Evolutionary conservation across 2,888 invertebrate species (phyloP).

Genomic region (Perithous albicinctus): DNA sequence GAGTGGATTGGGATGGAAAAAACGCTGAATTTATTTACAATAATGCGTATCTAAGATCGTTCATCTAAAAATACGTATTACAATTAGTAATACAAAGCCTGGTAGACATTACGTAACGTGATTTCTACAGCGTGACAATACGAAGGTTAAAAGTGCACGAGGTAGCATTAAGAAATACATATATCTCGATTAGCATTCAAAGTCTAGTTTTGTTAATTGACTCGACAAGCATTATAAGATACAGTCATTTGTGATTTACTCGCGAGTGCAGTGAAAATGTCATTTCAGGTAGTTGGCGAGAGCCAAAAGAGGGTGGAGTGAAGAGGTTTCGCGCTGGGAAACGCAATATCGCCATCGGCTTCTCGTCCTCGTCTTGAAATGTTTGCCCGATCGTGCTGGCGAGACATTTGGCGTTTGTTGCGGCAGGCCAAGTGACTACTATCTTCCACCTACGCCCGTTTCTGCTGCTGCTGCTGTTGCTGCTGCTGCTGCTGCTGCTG

Average conservation of each 20-base stretch:
- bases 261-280: conserved; percentile 50
- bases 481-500: too few species aligned
- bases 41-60: too few species aligned
- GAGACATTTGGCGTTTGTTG: conserved; percentile 66
- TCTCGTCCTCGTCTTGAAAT: conserved; percentile 48
- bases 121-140: neutral
- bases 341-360: conserved; percentile 15
- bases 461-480: conserved; percentile 39
- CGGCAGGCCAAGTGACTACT: conserved; percentile 38
- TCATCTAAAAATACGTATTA: too few species aligned
- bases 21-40: too few species aligned
- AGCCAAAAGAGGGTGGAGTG: conserved; percentile 29
- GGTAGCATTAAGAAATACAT: neutral
- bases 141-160: neutral
- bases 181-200: neutral
- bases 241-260: conserved; percentile 35
- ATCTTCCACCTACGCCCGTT: conserved; percentile 64
- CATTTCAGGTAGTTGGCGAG: conserved; percentile 2
- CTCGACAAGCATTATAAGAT: conserved; percentile 7
- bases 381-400: conserved; percentile 64
- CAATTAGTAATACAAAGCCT: neutral
- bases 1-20: too few species aligned
- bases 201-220: conserved; percentile 43
- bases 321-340: conserved; percentile 48
- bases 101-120: neutral